A percentile compares a stretch with the other conserved stretches of the same genome.
These are phyloP conservation scores for Hippoglossus hippoglossus DNA, from an alignment of 2,797 vertebrate genomes.

Conservation along the genomic window DNA sequence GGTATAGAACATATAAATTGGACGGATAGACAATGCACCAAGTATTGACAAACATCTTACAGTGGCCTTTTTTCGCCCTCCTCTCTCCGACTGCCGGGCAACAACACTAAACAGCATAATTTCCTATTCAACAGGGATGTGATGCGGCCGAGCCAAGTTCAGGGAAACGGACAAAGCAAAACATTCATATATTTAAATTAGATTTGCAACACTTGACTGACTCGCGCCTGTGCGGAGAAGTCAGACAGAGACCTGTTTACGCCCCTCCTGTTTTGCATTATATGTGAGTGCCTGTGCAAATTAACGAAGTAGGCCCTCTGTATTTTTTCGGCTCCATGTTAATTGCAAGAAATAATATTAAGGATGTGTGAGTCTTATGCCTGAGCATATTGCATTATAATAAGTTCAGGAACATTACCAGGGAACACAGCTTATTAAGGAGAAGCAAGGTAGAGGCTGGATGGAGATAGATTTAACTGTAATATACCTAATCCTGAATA, in stretches of 20 bases:
- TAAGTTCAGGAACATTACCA: constrained; percentile 84
- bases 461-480: constrained; percentile 82
- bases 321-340: constrained; percentile 79
- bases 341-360: constrained; percentile 87
- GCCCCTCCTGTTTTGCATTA: constrained; percentile 75
- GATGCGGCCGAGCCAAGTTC: constrained; percentile 58
- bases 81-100: constrained; percentile 26
- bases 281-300: constrained; percentile 80
- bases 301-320: constrained; percentile 81
- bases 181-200: constrained; percentile 90
- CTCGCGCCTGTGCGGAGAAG: constrained; percentile 55
- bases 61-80: constrained; percentile 10
- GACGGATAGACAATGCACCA: constrained; percentile 48
- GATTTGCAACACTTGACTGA: constrained; percentile 88
- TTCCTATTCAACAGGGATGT: constrained; percentile 55
- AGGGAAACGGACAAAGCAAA: constrained; percentile 82
- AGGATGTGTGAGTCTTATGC: constrained; percentile 81
- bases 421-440: constrained; percentile 85
- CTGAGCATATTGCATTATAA: constrained; percentile 85
- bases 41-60: constrained; percentile 76
- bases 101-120: constrained; percentile 56
- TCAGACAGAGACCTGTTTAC: constrained; percentile 81
- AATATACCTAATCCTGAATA: constrained; percentile 87
- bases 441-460: constrained; percentile 78
- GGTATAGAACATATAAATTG: constrained; percentile 72